A percentile compares a stretch with the other conserved stretches of the same genome.
Conservation (phyloP, 1,140 invertebrate species). For the Bombus confusus region DNA sequence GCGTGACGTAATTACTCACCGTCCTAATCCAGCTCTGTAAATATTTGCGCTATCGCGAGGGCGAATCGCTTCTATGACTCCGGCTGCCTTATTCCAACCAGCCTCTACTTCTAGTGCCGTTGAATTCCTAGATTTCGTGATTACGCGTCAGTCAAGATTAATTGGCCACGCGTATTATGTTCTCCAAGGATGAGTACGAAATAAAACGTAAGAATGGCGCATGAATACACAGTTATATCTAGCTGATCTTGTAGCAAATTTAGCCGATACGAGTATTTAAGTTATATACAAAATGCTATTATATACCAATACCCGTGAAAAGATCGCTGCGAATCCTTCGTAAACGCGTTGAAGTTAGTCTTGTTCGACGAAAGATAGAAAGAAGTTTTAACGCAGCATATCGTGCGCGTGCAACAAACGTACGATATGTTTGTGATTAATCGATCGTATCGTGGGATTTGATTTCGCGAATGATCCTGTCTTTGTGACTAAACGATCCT, state of each 20-base stretch:
- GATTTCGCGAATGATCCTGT: background rate
- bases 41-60: conserved; percentile 29
- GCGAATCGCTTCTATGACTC: background rate
- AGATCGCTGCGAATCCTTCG: rapidly evolving
- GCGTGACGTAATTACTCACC: conserved; percentile 41
- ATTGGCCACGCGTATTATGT: conserved; percentile 7
- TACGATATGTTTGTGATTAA: background rate
- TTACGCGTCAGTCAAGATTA: conserved; percentile 31
- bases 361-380: too few relatives aligned
- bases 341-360: too few relatives aligned
- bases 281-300: too few relatives aligned
- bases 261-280: too few relatives aligned
- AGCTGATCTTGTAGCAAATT: background rate
- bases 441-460: background rate
- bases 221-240: background rate
- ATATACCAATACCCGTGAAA: too few relatives aligned
- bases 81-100: conserved; percentile 19
- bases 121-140: conserved; percentile 21
- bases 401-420: too few relatives aligned
- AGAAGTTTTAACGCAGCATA: too few relatives aligned
- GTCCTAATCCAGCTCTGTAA: conserved; percentile 30
- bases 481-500: background rate
- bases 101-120: background rate
- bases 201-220: background rate
- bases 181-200: background rate